Evolutionary conservation across 2,113 vertebrate species (phyloP), one percentile per base, ranked within the genome.

Genomic region (Crotophaga sulcirostris): DNA sequence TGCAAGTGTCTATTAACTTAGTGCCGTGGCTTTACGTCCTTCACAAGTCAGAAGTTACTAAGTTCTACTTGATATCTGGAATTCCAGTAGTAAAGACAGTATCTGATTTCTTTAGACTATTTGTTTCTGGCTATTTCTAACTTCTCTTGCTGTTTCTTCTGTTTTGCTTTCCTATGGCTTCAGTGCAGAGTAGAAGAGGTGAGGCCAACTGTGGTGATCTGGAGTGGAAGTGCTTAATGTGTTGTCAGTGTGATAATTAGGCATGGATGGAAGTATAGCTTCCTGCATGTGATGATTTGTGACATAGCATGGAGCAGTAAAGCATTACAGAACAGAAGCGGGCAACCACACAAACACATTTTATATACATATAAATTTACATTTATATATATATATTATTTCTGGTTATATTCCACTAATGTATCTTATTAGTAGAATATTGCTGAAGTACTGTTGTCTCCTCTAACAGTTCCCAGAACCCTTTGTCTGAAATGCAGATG

Each of bases 131-230:
- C 18, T 97, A 49, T 94, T 91, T 97, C 92, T 98, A 98, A 98
- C 89, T 96, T 96, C 93, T 98, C 20, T 97, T 97, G 94, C 94
- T 97, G 31, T 98, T 91, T 97, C 95, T 95, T 97, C 93, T 89
- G 76, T 96, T 97, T 93, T 97, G 97, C 96, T 98, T 98, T 97
- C 97, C 98, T 82, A 19, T 95, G 93, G 97, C 98, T 98, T 98
- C 99, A 99, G 99, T 99, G 99, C 99, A 99, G 97, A 99, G 99
- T 98, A 99, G 99, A 98, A 98, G 99, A 99, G 99, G 99, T 99
- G 99, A 99, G 99, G 96, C 86, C 79, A 54, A 90, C 23, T 89
- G 87, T 72, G 9, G 13, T 62, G 24, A 81, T 68, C 58, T 60
- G 24, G 74, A 86, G 66, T 84, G 69, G 10, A 82, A 83, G 40